phyloP scores from a whole-genome alignment of 37 sponge, comb jelly and placozoan genomes.

The Axinella damicornis region DNA sequence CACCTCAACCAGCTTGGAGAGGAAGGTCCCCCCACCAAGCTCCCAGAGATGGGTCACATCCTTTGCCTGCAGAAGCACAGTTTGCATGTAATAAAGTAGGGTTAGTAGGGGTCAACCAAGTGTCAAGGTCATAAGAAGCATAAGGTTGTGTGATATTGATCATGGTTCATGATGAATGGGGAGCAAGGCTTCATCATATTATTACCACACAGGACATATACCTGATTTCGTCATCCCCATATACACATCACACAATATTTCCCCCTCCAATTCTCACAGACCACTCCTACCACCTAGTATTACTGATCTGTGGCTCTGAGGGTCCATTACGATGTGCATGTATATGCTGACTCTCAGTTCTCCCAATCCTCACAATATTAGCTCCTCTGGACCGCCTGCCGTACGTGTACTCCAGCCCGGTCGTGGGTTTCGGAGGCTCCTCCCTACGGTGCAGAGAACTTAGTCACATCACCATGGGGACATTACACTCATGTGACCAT shows the following conservation, averaged over 20 bases:
- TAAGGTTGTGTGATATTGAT: not conserved
- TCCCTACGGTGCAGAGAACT: constrained; percentile 69
- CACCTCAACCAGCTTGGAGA: constrained; percentile 74
- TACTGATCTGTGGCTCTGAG: no score
- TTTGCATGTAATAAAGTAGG: not conserved
- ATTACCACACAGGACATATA: no score
- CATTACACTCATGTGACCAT: no score
- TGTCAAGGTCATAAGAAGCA: no score
- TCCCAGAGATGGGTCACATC: constrained; percentile 95
- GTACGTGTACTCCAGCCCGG: constrained; percentile 92
- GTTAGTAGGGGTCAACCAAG: not conserved
- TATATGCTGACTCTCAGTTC: no score
- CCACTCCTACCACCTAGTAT: no score
- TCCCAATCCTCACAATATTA: constrained; percentile 63
- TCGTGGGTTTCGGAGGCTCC: constrained; percentile 89
- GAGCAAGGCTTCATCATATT: no score
- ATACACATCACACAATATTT: no score
- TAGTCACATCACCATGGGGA: not conserved
- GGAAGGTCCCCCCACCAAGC: constrained; percentile 91
- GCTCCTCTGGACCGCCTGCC: constrained; percentile 81
- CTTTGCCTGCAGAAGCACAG: constrained; percentile 81
- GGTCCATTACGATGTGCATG: no score
- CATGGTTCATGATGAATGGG: not conserved
- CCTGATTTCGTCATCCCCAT: no score
- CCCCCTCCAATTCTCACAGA: no score